Percentiles rank a stretch among this genome's conserved stretches.
These are phyloP conservation scores for Cuniculus paca DNA, from an alignment of 2,797 vertebrate genomes.

Conservation along the genomic window DNA sequence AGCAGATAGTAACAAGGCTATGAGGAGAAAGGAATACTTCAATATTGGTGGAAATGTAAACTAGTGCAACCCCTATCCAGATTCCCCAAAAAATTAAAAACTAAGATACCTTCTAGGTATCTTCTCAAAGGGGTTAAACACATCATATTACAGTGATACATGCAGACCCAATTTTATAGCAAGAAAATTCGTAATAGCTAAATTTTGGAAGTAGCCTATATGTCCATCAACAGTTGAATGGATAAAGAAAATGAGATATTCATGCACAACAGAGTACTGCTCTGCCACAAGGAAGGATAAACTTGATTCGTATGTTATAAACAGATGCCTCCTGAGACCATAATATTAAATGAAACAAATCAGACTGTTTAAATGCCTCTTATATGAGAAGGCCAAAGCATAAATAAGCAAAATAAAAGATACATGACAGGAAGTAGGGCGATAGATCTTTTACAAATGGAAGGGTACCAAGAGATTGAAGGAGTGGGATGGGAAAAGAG, in stretches of 20 bases:
- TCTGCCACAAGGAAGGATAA: not conserved
- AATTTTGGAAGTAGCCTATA: not conserved
- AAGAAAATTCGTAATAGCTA: not conserved
- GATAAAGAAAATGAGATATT: not conserved
- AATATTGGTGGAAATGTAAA: not conserved
- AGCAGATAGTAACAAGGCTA: not conserved
- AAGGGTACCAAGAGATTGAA: not conserved
- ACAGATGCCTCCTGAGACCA: not conserved
- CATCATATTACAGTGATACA: not conserved
- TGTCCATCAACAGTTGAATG: not conserved
- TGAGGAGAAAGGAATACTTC: not conserved
- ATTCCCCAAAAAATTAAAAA: not conserved
- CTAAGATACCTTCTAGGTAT: not conserved
- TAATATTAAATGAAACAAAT: not conserved
- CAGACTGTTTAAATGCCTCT: not conserved
- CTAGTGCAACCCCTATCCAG: not conserved
- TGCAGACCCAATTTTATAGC: not conserved
- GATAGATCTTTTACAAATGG: not conserved
- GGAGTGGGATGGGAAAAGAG: too few species aligned
- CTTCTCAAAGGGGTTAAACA: not conserved
- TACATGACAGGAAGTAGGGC: not conserved
- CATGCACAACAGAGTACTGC: not conserved
- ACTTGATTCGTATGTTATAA: not conserved
- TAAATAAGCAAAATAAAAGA: not conserved
- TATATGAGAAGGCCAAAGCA: not conserved